phyloP scores from a whole-genome alignment of 2,888 invertebrate species.

The Synergus laeviventris region DNA sequence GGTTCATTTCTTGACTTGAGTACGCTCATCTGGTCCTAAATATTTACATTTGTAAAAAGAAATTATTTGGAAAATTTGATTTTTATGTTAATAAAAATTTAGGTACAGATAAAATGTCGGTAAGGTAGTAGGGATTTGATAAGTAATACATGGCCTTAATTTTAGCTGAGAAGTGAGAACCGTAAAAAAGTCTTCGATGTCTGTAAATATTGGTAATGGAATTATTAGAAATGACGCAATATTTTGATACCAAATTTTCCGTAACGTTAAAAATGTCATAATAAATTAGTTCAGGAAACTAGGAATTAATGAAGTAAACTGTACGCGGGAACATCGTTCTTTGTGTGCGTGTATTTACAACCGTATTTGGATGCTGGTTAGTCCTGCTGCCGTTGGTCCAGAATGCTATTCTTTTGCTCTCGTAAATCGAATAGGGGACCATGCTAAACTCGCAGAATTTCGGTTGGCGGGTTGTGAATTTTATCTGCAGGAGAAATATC shows the following conservation, averaged over 20 bases:
- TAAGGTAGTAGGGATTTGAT: too few species aligned
- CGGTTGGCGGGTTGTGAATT: neutral
- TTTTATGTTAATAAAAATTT: too few species aligned
- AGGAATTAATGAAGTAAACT: conserved; percentile 22
- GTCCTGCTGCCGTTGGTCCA: conserved; percentile 27
- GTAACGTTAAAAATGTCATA: neutral
- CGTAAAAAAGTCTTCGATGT: too few species aligned
- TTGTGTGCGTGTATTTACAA: neutral
- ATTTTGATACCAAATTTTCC: neutral
- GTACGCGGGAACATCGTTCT: conserved; percentile 15
- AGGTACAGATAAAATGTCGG: too few species aligned
- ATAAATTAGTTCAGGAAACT: neutral
- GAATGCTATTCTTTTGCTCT: conserved; percentile 38
- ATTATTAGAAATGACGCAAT: too few species aligned
- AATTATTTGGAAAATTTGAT: too few species aligned
- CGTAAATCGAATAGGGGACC: conserved; percentile 30
- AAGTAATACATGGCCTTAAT: too few species aligned
- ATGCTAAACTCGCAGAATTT: conserved; percentile 16
- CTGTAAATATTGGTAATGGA: too few species aligned
- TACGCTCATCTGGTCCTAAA: too few species aligned
- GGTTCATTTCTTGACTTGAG: too few species aligned
- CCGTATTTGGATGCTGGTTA: conserved; percentile 9
- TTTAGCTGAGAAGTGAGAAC: too few species aligned
- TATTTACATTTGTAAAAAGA: too few species aligned
- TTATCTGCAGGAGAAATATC: conserved; percentile 3